Conservation (phyloP, 2,797 vertebrate species). For the Coregonus ussuriensis region DNA sequence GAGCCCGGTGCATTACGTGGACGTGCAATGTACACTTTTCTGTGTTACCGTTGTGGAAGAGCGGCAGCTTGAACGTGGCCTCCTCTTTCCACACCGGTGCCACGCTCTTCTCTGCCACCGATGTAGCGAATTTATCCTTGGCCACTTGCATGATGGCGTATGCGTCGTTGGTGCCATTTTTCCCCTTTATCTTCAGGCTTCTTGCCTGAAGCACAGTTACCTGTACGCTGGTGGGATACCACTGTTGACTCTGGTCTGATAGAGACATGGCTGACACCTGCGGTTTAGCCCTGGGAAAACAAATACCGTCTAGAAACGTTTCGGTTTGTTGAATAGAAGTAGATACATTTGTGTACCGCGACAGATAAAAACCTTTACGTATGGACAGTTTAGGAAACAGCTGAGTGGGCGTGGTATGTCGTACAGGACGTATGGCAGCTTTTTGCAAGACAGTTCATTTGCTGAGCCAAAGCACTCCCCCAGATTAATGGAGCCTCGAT, state of each 20-base stretch:
- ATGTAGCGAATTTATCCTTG: constrained; percentile 89
- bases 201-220: constrained; percentile 89
- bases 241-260: constrained; percentile 74
- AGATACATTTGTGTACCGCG: not conserved
- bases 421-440: too few species aligned
- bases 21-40: constrained; percentile 77
- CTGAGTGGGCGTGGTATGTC: constrained; percentile 63
- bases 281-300: not conserved
- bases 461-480: constrained; percentile 40
- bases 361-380: constrained; percentile 33
- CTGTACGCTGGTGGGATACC: constrained; percentile 88
- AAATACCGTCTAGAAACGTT: not conserved
- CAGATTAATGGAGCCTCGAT: constrained; percentile 13
- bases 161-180: constrained; percentile 88
- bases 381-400: constrained; percentile 57
- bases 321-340: not conserved
- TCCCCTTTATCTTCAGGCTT: constrained; percentile 84
- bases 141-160: constrained; percentile 91
- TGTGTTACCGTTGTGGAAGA: constrained; percentile 59
- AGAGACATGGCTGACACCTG: constrained; percentile 70
- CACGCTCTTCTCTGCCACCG: constrained; percentile 87
- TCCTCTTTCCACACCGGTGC: constrained; percentile 89
- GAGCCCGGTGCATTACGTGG: constrained; percentile 88
- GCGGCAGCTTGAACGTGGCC: constrained; percentile 88
- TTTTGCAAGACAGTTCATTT: too few species aligned